Conservation (phyloP, 2,113 vertebrate genomes). For the Etheostoma cragini region DNA sequence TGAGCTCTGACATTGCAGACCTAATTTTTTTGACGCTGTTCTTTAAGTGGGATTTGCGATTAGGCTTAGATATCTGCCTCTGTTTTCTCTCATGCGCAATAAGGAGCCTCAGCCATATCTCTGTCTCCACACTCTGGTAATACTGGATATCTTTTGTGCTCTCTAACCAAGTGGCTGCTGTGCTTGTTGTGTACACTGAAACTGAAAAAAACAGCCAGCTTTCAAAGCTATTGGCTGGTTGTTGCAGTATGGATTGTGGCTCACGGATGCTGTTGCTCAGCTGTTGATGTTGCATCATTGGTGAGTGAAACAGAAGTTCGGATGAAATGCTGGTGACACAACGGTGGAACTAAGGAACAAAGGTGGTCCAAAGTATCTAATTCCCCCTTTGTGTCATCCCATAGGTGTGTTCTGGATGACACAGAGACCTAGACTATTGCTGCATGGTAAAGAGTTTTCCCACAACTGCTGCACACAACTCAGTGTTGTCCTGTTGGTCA, state of each 20-base stretch:
- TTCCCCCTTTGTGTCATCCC: neutral
- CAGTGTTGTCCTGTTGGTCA: too few species aligned
- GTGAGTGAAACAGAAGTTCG: neutral
- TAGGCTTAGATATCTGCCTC: slow-evolving; percentile 50
- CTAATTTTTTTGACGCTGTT: slow-evolving; percentile 67
- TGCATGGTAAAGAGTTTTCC: neutral
- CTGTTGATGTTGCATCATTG: slow-evolving; percentile 5
- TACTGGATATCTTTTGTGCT: slow-evolving; percentile 4
- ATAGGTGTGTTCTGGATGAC: neutral
- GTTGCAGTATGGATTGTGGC: neutral
- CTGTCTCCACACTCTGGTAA: slow-evolving; percentile 2
- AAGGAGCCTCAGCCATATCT: slow-evolving; percentile 23
- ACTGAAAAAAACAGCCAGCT: neutral
- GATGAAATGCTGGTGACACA: neutral
- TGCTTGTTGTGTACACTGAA: slow-evolving; percentile 12
- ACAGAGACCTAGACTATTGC: neutral
- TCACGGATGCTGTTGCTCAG: slow-evolving; percentile 6
- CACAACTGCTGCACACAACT: neutral
- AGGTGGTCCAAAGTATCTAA: neutral
- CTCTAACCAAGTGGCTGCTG: slow-evolving; percentile 7
- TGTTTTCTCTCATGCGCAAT: slow-evolving; percentile 52
- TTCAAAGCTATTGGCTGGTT: slow-evolving; percentile 42
- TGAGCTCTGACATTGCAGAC: slow-evolving; percentile 36
- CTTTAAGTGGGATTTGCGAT: slow-evolving; percentile 60
- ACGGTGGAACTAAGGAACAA: slow-evolving; percentile 2